Evolutionary conservation across 2,113 vertebrate species (phyloP).

Genomic region (Aegotheles bennettii): DNA sequence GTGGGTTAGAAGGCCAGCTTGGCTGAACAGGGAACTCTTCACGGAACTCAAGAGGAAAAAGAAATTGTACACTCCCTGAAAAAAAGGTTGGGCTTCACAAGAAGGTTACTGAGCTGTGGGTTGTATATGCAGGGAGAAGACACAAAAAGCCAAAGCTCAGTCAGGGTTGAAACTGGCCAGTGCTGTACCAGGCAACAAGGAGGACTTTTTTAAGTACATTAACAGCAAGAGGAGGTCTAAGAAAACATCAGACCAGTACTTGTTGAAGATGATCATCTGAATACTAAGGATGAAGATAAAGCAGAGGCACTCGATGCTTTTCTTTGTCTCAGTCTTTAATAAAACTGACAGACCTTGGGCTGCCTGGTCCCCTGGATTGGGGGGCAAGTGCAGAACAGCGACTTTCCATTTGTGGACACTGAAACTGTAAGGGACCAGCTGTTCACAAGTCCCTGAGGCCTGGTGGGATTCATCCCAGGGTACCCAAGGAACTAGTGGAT

Average conservation of each 20-base stretch:
- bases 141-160: neutral
- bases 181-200: neutral
- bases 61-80: neutral
- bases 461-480: neutral
- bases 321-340: neutral
- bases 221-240: neutral
- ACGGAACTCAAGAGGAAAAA: neutral
- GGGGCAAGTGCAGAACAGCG: neutral
- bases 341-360: neutral
- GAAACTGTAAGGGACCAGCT: neutral
- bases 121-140: neutral
- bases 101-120: neutral
- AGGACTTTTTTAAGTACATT: neutral
- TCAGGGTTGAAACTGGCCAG: neutral
- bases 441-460: neutral
- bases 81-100: neutral
- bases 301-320: neutral
- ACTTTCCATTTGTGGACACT: neutral
- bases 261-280: neutral
- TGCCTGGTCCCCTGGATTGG: rapidly evolving
- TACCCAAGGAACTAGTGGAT: neutral
- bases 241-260: neutral
- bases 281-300: neutral
- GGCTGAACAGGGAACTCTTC: neutral
- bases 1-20: neutral